These are phyloP conservation scores for Chlorodrepanis virens DNA, from an alignment of 2,113 vertebrate species.

Conservation along the genomic window DNA sequence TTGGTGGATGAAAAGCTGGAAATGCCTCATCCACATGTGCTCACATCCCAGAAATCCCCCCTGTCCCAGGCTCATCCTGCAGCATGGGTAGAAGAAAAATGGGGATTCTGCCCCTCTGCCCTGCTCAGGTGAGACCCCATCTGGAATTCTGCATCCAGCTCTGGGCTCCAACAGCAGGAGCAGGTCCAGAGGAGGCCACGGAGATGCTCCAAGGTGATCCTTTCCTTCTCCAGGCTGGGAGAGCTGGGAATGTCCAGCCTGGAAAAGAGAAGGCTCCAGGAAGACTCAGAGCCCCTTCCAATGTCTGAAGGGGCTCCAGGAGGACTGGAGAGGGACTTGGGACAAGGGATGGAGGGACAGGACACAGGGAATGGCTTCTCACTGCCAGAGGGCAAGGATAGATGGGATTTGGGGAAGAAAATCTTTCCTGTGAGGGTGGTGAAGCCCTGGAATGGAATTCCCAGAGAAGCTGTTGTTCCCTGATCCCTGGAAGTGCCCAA, in stretches of 20 bases:
- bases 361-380: not conserved
- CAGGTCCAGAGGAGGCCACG: fast-evolving
- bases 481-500: not conserved
- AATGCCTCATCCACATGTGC: not conserved
- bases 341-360: not conserved
- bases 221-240: not conserved
- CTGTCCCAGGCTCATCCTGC: not conserved
- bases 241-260: not conserved
- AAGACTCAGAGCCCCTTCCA: not conserved
- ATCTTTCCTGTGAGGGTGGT: fast-evolving
- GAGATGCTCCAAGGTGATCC: not conserved
- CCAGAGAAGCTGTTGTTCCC: not conserved
- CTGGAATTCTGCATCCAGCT: not conserved
- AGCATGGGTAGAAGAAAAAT: fast-evolving
- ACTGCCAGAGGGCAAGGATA: fast-evolving
- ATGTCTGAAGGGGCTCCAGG: not conserved
- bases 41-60: not conserved
- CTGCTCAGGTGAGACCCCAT: fast-evolving
- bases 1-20: not conserved
- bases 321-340: not conserved
- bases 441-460: fast-evolving
- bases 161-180: not conserved
- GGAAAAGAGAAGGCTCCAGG: fast-evolving
- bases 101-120: not conserved
- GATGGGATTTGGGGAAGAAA: not conserved